A percentile compares a stretch with the other conserved stretches of the same genome.
These are phyloP conservation scores for Archocentrus centrarchus DNA, from an alignment of 2,113 vertebrate genomes.

Conservation along the genomic window DNA sequence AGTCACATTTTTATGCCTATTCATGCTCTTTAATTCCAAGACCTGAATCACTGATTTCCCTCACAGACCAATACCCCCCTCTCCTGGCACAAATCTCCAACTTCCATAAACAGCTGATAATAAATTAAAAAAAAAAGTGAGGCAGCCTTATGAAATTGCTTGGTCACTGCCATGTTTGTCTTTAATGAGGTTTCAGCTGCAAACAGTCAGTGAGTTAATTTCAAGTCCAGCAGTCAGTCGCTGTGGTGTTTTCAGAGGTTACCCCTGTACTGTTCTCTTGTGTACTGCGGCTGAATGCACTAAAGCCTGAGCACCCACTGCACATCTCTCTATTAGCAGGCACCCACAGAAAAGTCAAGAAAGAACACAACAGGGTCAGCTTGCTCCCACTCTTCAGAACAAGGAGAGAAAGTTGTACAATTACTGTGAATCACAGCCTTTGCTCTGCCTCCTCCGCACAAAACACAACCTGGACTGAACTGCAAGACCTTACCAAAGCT, in stretches of 20 bases:
- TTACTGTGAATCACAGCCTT: neutral
- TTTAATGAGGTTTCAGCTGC: slow-evolving; percentile 25
- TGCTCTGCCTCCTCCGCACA: neutral
- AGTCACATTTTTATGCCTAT: neutral
- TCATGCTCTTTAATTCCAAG: neutral
- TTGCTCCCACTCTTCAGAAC: neutral
- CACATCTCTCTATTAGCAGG: slow-evolving; percentile 5
- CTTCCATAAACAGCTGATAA: neutral
- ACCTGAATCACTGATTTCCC: neutral
- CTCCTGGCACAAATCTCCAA: slow-evolving; percentile 54
- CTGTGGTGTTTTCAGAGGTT: neutral
- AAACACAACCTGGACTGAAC: slow-evolving; percentile 2
- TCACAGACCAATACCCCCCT: slow-evolving; percentile 51
- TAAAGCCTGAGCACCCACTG: neutral
- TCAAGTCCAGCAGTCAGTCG: rapidly evolving
- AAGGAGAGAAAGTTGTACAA: slow-evolving; percentile 7
- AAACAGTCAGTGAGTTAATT: neutral
- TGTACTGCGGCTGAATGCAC: neutral
- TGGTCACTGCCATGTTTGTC: neutral
- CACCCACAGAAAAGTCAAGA: neutral
- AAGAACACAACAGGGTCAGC: neutral
- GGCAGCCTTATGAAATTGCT: neutral
- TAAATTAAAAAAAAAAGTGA: neutral
- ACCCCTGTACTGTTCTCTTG: neutral
- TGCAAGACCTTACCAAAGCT: neutral